Evolutionary conservation across 2,113 vertebrate species (phyloP).

Genomic region (Ceuthmochares aereus): DNA sequence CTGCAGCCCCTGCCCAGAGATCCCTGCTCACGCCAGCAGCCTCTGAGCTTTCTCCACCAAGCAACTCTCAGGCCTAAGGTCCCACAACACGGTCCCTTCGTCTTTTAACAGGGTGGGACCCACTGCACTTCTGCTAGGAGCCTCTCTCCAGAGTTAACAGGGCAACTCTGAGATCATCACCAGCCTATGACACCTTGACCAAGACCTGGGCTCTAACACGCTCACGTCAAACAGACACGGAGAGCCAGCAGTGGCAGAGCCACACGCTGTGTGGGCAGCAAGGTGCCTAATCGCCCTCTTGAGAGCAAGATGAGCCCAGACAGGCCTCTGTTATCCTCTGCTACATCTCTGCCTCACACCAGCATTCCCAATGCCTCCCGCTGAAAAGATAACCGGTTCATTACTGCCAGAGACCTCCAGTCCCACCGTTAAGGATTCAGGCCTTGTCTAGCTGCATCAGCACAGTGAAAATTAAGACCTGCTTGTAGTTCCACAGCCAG

Average conservation of each 20-base stretch:
- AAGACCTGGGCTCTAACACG: neutral
- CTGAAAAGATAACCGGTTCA: neutral
- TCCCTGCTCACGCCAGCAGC: fast-evolving
- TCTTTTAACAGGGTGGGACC: neutral
- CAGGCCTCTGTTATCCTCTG: neutral
- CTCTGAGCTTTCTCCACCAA: neutral
- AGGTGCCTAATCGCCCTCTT: neutral
- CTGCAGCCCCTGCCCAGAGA: neutral
- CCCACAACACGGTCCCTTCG: neutral
- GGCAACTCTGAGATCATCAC: neutral
- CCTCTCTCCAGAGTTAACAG: neutral
- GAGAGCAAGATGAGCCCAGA: neutral
- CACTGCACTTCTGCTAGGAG: neutral
- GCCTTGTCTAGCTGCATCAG: conserved; percentile 15
- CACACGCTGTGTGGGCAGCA: neutral
- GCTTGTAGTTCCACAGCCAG: neutral
- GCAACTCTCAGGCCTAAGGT: neutral
- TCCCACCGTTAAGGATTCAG: neutral
- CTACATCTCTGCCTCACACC: neutral
- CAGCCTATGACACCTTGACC: neutral
- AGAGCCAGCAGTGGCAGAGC: neutral
- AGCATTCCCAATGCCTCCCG: neutral
- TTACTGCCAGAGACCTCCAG: neutral
- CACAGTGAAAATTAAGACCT: neutral
- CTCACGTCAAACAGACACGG: neutral